A percentile compares a stretch with the other conserved stretches of the same genome.
Evolutionary conservation across 2,888 invertebrate genomes (phyloP).

Genomic region (Drosophila nr. medialis): DNA sequence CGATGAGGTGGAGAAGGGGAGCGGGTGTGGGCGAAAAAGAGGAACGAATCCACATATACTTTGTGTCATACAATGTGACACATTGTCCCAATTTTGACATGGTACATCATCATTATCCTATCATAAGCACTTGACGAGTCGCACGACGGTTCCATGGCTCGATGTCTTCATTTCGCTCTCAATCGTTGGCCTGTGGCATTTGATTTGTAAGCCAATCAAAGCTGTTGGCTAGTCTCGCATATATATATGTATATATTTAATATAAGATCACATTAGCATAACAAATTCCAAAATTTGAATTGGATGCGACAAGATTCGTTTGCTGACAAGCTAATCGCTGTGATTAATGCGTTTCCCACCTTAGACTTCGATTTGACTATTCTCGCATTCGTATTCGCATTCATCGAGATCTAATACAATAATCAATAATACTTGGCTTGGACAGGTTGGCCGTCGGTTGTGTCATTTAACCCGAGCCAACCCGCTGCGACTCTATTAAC

Average conservation of each 20-base stretch:
- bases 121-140: background rate
- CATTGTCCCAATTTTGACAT: constrained; percentile 46
- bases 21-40: background rate
- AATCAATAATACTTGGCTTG: constrained; percentile 45
- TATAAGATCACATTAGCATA: constrained; percentile 49
- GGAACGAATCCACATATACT: constrained; percentile 3
- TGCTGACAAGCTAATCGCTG: constrained; percentile 52
- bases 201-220: constrained; percentile 25
- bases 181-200: constrained; percentile 24
- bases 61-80: constrained; percentile 47
- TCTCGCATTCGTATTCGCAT: constrained; percentile 14
- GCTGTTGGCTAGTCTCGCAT: constrained; percentile 42
- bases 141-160: background rate
- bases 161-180: constrained; percentile 31
- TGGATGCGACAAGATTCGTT: constrained; percentile 7
- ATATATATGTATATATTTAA: constrained; percentile 20
- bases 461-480: constrained; percentile 67
- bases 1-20: background rate
- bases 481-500: constrained; percentile 35
- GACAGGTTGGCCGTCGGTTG: constrained; percentile 71
- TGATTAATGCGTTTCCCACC: constrained; percentile 53
- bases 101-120: background rate
- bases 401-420: constrained; percentile 21
- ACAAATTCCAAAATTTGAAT: constrained; percentile 28
- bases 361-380: constrained; percentile 27